Base-by-base conservation (phyloP, 2,888 invertebrate species). In the Heteromurus nitidus region DNA sequence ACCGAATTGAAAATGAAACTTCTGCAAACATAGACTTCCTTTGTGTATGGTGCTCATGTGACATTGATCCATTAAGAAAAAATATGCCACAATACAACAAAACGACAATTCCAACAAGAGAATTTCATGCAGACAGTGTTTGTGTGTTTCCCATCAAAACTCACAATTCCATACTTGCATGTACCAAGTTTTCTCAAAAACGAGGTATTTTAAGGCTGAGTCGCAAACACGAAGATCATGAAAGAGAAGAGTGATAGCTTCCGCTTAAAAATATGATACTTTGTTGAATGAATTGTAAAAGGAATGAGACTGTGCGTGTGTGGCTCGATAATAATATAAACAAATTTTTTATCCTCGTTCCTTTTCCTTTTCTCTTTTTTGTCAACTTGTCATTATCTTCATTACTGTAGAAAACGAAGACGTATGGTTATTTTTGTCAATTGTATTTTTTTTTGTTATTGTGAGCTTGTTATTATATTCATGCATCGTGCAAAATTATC, bases 401-500 rank as follows among this genome's bases (percentile, higher is more conserved):
- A 65, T 62, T 58, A 31, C 30, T 24, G 65, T 64, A 74, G 73
- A 74, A 62, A 74, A 64, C 64, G 44, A 65, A 42, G 36, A 65
- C 44, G 36, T 30, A 70, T 55, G 50, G 22, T 18, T 53, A 58
- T 68, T 68, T 53, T 30, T 70, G 55, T 58, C 70, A 55, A 55
- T 70, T 53, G 36, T 55, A n/a, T n/a, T n/a, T 2, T 68, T 60
- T 72, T 73, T 62, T 28, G 47, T 62, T 30, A 36, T n/a, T n/a
- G n/a, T 18, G n/a, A 26, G 50, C 24, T 62, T 44, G 64, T 62
- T 60, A 36, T 28, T 24, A 50, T 60, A 44, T 47, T 22, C 47
- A 64, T 64, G 64, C 64, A 64, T 73, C 30, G 22, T n/a, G n/a
- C n/a, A 47, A 72, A 72, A 72, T 72, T 72, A 60, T 72, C 60